These are phyloP conservation scores for Aldabrachelys gigantea DNA, from an alignment of 2,113 vertebrate species.

Conservation along the genomic window DNA sequence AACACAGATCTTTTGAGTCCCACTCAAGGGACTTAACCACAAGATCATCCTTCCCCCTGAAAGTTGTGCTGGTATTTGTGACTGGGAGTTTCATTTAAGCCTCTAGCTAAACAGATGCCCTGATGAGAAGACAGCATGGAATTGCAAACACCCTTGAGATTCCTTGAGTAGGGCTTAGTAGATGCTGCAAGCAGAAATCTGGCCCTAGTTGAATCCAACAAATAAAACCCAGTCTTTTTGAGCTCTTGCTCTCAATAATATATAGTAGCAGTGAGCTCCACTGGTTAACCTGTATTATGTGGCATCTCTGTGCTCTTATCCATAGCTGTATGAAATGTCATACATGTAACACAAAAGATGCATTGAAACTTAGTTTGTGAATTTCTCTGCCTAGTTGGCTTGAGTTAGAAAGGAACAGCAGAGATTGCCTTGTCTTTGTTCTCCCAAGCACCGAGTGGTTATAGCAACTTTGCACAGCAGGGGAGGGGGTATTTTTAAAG, in stretches of 20 bases:
- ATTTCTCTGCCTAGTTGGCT: slow-evolving; percentile 55
- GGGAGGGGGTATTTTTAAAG: neutral
- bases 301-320: neutral
- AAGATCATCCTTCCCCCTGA: neutral
- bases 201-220: neutral
- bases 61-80: neutral
- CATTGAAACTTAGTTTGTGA: slow-evolving; percentile 32
- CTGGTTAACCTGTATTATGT: neutral
- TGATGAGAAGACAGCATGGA: neutral
- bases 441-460: neutral
- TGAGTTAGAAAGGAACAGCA: neutral
- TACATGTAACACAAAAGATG: slow-evolving; percentile 56
- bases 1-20: slow-evolving; percentile 27
- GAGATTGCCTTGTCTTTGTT: slow-evolving; percentile 1
- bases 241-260: neutral
- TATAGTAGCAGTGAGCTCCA: slow-evolving; percentile 31
- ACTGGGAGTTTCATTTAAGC: fast-evolving
- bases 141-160: neutral
- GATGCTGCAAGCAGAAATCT: neutral
- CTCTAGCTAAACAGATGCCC: neutral
- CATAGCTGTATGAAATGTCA: neutral
- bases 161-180: neutral
- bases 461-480: neutral
- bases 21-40: slow-evolving; percentile 16
- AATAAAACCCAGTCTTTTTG: neutral